These are phyloP conservation scores for Silurus asotus DNA, from an alignment of 2,113 vertebrate species.

Conservation along the genomic window DNA sequence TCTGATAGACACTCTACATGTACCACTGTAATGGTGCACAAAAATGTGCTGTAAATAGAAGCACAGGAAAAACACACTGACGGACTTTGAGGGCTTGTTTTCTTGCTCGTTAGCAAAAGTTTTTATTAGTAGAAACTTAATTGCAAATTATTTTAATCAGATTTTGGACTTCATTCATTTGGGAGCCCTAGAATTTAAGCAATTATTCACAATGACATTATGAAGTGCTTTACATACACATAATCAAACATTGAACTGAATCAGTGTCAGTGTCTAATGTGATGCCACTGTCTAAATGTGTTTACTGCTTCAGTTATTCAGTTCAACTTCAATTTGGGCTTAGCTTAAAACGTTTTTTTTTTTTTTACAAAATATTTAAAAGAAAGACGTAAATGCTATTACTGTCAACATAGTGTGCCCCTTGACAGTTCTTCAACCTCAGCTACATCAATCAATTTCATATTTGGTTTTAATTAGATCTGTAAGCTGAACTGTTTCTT, in stretches of 20 bases:
- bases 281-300: not conserved
- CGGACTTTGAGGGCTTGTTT: not conserved
- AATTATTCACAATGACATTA: constrained; percentile 1
- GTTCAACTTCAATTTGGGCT: not conserved
- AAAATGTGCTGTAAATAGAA: constrained; percentile 4
- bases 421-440: not conserved
- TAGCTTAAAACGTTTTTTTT: not conserved
- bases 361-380: not conserved
- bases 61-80: not conserved
- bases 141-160: not conserved
- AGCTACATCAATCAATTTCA: not conserved
- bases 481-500: not conserved
- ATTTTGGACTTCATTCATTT: not conserved
- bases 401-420: not conserved
- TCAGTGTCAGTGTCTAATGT: not conserved
- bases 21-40: not conserved
- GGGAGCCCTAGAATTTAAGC: not conserved
- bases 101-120: constrained; percentile 6
- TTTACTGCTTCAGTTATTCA: not conserved
- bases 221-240: not conserved
- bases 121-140: constrained; percentile 1
- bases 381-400: not conserved
- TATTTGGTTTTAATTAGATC: not conserved
- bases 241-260: not conserved
- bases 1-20: constrained; percentile 29